Conservation (phyloP, 1,140 invertebrate genomes). For the Tribolium madens region DNA sequence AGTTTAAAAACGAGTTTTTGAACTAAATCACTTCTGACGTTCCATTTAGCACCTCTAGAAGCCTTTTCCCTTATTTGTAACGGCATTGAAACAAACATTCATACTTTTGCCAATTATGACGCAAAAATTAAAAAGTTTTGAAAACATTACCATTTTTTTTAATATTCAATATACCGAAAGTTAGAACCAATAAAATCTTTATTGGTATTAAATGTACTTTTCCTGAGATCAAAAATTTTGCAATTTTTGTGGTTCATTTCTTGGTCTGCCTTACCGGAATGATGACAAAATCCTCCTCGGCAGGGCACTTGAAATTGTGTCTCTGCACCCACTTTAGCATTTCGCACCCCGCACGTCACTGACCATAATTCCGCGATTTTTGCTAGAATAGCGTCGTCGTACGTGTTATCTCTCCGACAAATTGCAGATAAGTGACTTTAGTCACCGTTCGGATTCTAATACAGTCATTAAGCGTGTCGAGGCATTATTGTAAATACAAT, state of each 20-base stretch:
- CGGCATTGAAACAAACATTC: no score
- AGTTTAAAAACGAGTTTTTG: no score
- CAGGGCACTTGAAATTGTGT: constrained; percentile 50
- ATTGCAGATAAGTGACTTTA: constrained; percentile 50
- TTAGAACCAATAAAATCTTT: no score
- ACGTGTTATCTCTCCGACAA: constrained; percentile 42
- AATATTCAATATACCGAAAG: no score
- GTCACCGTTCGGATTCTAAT: constrained; percentile 41
- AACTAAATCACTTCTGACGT: no score
- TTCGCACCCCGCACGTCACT: not conserved
- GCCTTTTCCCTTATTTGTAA: no score
- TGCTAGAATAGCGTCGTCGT: not conserved
- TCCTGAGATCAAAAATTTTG: no score
- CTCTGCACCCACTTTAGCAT: constrained; percentile 60
- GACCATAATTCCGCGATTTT: constrained; percentile 13
- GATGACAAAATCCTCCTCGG: constrained; percentile 38
- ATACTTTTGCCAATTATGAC: no score
- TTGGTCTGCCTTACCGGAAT: constrained; percentile 43
- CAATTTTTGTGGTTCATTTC: not conserved
- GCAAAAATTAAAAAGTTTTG: no score
- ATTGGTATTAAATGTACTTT: no score
- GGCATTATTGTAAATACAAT: constrained; percentile 47
- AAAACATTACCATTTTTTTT: no score
- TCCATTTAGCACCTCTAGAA: no score
- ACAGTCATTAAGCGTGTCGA: constrained; percentile 20